Conservation (phyloP, 2,888 invertebrate species). For the Azorinus chamasolen region DNA sequence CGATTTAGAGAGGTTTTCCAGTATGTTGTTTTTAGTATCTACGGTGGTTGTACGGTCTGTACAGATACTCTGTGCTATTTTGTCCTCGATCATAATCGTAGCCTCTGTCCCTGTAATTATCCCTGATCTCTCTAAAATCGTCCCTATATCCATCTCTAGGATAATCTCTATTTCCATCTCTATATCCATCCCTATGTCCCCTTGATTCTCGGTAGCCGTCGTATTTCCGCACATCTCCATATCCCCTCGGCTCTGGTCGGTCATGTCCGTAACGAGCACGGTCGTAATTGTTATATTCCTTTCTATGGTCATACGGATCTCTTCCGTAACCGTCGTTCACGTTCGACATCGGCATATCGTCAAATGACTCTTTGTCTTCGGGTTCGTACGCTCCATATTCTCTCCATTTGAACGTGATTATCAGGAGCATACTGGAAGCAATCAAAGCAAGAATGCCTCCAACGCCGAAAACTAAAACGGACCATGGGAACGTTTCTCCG, state of each 20-base stretch:
- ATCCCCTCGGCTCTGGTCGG: constrained; percentile 20
- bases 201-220: not conserved
- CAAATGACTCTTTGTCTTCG: constrained; percentile 19
- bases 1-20: no score
- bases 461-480: constrained; percentile 49
- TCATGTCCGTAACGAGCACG: constrained; percentile 14
- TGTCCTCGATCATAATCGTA: constrained; percentile 19
- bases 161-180: constrained; percentile 13
- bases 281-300: constrained; percentile 6
- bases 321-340: constrained; percentile 34
- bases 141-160: constrained; percentile 9
- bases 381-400: constrained; percentile 41
- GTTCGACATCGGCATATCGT: constrained; percentile 38
- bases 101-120: constrained; percentile 6
- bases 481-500: constrained; percentile 59
- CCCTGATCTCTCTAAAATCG: constrained; percentile 13
- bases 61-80: constrained; percentile 38
- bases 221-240: constrained; percentile 9
- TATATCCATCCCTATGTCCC: constrained; percentile 1
- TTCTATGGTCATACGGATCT: constrained; percentile 29
- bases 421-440: constrained; percentile 37
- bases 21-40: no score
- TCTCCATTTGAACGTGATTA: constrained; percentile 45
- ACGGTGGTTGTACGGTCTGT: constrained; percentile 44
- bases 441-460: constrained; percentile 40